Conservation (phyloP, 1,140 invertebrate genomes). For the Apocrypta bakeri region DNA sequence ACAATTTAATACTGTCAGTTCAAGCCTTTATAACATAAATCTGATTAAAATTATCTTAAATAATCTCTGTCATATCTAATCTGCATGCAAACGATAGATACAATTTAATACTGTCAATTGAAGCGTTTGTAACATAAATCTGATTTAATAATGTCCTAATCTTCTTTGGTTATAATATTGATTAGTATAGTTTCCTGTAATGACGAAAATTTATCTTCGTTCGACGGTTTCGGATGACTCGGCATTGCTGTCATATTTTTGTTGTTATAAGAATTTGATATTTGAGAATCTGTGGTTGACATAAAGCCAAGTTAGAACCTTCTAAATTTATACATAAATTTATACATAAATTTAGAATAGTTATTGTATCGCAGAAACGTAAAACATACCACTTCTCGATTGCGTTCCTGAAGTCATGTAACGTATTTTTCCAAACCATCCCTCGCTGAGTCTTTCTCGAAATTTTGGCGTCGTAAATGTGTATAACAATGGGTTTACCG, state of each 20-base stretch:
- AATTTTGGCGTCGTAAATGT: constrained; percentile 86
- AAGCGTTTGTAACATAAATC: no score
- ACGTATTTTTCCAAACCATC: constrained; percentile 60
- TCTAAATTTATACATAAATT: neutral
- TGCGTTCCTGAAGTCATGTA: constrained; percentile 23
- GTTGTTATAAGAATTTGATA: constrained; percentile 46
- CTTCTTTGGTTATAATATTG: constrained; percentile 35
- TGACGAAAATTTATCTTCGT: constrained; percentile 42
- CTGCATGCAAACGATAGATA: no score
- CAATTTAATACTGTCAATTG: no score
- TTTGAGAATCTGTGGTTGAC: constrained; percentile 58
- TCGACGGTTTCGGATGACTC: constrained; percentile 19
- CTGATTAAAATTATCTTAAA: no score
- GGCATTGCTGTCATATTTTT: constrained; percentile 53
- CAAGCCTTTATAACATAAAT: no score
- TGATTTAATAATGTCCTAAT: no score
- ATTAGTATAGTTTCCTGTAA: constrained; percentile 40
- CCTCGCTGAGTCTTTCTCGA: constrained; percentile 71
- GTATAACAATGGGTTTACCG: constrained; percentile 86
- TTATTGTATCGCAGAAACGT: no score
- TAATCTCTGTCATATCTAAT: no score
- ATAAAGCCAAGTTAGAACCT: neutral
- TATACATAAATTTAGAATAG: neutral
- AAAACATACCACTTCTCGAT: constrained; percentile 36
- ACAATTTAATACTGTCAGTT: no score